Evolutionary conservation across 2,113 vertebrate genomes (phyloP).

Genomic region (Ia io): DNA sequence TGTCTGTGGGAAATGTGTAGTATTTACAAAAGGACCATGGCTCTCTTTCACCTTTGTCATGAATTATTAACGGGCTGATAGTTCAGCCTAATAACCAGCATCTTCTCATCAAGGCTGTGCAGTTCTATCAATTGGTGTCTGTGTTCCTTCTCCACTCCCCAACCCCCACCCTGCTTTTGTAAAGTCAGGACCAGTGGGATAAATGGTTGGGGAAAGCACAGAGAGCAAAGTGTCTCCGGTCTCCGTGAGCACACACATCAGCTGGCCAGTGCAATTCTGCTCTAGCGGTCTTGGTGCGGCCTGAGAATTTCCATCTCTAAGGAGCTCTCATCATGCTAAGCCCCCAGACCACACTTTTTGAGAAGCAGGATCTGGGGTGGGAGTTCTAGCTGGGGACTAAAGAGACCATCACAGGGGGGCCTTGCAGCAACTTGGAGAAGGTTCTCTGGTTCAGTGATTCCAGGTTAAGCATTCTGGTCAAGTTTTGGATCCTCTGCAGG

Average conservation of each 20-base stretch:
- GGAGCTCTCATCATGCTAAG: neutral
- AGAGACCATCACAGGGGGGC: neutral
- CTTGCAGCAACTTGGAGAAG: slow-evolving; percentile 33
- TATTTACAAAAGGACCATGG: neutral
- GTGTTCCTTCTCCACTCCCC: neutral
- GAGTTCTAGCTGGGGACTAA: slow-evolving; percentile 14
- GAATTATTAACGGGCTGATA: neutral
- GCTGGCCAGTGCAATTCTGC: neutral
- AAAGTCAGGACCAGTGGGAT: neutral
- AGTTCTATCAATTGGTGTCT: neutral
- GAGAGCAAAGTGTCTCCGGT: neutral
- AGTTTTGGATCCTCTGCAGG: neutral
- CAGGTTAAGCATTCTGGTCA: neutral
- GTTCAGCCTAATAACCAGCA: neutral
- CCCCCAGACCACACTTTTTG: neutral
- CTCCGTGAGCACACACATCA: too few relatives aligned
- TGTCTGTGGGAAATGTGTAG: neutral
- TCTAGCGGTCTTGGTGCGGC: neutral
- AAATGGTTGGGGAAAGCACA: neutral
- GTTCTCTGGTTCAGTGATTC: neutral
- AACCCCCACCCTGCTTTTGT: neutral
- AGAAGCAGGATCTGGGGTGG: neutral
- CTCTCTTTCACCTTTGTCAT: neutral
- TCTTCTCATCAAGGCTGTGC: neutral
- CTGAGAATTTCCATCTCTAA: neutral